Percentiles rank a stretch among this genome's conserved stretches.
Evolutionary conservation across 2,113 vertebrate genomes (phyloP).

Genomic region (Amia ocellicauda): DNA sequence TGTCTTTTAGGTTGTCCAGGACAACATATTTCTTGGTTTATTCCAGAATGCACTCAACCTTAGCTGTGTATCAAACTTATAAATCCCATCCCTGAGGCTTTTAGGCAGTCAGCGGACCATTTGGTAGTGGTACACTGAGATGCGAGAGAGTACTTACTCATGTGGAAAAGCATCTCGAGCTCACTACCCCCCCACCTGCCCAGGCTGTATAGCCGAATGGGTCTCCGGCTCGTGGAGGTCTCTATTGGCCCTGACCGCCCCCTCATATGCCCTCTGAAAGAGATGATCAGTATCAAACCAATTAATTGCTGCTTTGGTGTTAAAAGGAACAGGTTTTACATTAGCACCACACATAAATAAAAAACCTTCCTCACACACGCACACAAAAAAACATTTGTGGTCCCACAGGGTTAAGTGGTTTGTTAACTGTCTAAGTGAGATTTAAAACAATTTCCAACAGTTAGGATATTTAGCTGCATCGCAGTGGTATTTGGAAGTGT

Average conservation of each 20-base stretch:
- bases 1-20: no score
- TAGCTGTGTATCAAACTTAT: no score
- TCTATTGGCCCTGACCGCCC: no score
- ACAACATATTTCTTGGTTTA: no score
- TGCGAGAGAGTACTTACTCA: background rate
- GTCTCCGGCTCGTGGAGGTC: no score
- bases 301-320: background rate
- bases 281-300: no score
- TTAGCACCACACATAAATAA: constrained; percentile 1
- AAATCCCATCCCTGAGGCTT: no score
- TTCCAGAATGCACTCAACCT: no score
- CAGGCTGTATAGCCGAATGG: background rate
- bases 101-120: background rate
- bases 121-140: background rate
- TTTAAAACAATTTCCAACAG: constrained; percentile 10
- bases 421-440: background rate
- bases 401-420: background rate
- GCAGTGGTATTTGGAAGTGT: no score
- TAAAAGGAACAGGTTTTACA: background rate
- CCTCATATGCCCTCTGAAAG: no score
- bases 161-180: background rate
- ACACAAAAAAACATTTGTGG: constrained; percentile 4
- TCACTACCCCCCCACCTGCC: background rate
- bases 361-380: constrained; percentile 2
- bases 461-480: background rate